Percentiles rank a stretch among this genome's conserved stretches.
Evolutionary conservation across 2,888 invertebrate genomes (phyloP).

Genomic region (Brachyopa scutellaris): DNA sequence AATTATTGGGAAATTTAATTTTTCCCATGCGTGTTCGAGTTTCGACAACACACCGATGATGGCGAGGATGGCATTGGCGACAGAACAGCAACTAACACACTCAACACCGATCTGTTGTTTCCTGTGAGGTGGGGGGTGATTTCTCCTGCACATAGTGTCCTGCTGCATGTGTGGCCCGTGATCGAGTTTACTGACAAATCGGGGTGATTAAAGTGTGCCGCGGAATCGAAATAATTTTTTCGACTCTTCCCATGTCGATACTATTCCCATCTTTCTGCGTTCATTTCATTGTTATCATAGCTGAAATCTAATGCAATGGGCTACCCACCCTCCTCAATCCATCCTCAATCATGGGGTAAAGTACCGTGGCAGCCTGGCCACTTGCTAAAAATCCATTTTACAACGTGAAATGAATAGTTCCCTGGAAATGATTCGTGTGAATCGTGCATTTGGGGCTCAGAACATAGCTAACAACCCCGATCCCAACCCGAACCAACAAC

Average conservation of each 20-base stretch:
- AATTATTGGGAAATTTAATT: slow-evolving; percentile 77
- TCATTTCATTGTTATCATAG: slow-evolving; percentile 4
- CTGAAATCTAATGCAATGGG: not conserved
- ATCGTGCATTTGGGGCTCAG: slow-evolving; percentile 58
- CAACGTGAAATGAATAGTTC: slow-evolving; percentile 63
- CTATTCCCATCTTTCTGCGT: too few relatives aligned
- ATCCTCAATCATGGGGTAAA: slow-evolving; percentile 23
- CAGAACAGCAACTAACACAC: slow-evolving; percentile 11
- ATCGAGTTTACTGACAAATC: slow-evolving; percentile 57
- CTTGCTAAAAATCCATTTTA: slow-evolving; percentile 65
- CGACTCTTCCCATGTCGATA: not conserved
- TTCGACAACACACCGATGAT: not conserved
- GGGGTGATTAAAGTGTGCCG: slow-evolving; percentile 44
- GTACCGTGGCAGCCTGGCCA: slow-evolving; percentile 60
- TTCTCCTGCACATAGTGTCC: not conserved
- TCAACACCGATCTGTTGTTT: slow-evolving; percentile 50
- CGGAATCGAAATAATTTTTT: slow-evolving; percentile 8
- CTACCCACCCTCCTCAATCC: not conserved
- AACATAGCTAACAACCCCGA: not conserved
- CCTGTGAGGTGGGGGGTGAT: slow-evolving; percentile 16
- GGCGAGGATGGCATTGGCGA: not conserved
- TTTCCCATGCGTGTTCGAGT: slow-evolving; percentile 74
- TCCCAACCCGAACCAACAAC: slow-evolving; percentile 8
- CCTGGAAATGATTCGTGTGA: slow-evolving; percentile 70
- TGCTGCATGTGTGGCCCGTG: slow-evolving; percentile 1